Percentiles rank a stretch among this genome's conserved stretches.
Conservation (phyloP, 2,888 invertebrate genomes). For the Lepidocyrtinus sp. region DNA sequence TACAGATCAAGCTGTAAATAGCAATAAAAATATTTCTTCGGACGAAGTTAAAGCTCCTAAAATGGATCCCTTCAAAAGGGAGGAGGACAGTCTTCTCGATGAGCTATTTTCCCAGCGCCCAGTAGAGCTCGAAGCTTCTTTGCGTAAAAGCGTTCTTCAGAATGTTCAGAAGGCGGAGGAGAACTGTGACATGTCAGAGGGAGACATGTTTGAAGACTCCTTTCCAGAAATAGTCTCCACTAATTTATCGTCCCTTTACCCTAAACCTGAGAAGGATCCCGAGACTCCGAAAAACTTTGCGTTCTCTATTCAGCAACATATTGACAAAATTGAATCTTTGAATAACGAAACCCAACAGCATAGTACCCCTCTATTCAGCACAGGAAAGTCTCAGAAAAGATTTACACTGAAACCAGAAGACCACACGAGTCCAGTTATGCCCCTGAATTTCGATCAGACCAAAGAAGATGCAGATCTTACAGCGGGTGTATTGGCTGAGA, state of each 20-base stretch:
- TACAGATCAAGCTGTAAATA: too few species aligned
- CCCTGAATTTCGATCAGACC: background rate
- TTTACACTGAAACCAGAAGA: slow-evolving; percentile 22
- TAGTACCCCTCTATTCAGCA: slow-evolving; percentile 20
- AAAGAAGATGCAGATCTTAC: slow-evolving; percentile 10
- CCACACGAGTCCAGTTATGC: background rate
- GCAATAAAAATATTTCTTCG: too few species aligned
- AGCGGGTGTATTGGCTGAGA: slow-evolving; percentile 32
- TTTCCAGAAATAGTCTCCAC: slow-evolving; percentile 35
- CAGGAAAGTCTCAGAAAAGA: background rate
- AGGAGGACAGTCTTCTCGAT: too few species aligned
- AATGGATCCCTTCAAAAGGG: too few species aligned
- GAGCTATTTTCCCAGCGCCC: slow-evolving; percentile 19
- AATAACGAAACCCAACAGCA: slow-evolving; percentile 20
- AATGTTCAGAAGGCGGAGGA: too few species aligned
- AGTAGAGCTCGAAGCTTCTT: background rate
- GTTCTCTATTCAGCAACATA: slow-evolving; percentile 23
- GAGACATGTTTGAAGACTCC: slow-evolving; percentile 39
- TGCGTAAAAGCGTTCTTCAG: too few species aligned
- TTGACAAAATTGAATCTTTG: background rate
- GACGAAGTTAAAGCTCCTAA: too few species aligned
- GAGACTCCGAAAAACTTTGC: background rate
- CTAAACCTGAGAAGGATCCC: background rate
- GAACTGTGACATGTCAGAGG: background rate
- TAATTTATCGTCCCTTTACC: slow-evolving; percentile 25